Evolutionary conservation across 2,888 invertebrate genomes (phyloP), one percentile per base, ranked within the genome.

Genomic region (Minunthozetes semirufus): DNA sequence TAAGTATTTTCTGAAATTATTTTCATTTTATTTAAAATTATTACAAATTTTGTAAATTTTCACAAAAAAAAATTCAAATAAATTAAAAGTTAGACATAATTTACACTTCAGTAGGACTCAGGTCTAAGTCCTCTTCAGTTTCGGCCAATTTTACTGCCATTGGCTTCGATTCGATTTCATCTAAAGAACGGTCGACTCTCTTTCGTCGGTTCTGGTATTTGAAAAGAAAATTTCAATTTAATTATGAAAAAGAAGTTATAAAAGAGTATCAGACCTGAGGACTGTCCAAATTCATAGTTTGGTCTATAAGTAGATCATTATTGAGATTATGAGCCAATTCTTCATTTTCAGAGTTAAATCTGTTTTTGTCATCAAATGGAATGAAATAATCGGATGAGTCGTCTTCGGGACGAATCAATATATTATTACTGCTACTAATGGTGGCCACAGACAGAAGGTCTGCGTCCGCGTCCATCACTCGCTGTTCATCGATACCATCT

Each of bases 401-500:
- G 22, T 61, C 61, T 61, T 61, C 61, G 15, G 61, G 27, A 29
- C 61, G 61, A 61, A 61, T 61, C 11, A 61, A 25, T 29, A 29
- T 61, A 29, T 61, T 61, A 29, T 61, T 61, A 61, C 29, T 56
- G 6, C 53, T 53, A 22, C 56, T 59, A 3, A 19, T 33, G 0
- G 72, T 72, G 17, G 72, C 42, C 27, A 72, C 72, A 17, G 53
- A 53, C n/a, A 72, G 9, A 13, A 72, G 42, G 19, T 72, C 72
- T 3, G 29, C 59, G 17, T 72, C 72, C 11, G 22, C 59, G 25
- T 61, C 61, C 72, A 72, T 72, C 8, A 22, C 53, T 38, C 61
- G 29, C 27, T 72, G 72, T 29, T 72, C 72, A 29, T 72, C 72
- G 19, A 72, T 6, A 2, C 72, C 72, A 33, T 72, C 72, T 17